Percentiles rank a stretch among this genome's conserved stretches.
Conservation (phyloP, 1,140 invertebrate species). For the Lamellibrachia luymesi region DNA sequence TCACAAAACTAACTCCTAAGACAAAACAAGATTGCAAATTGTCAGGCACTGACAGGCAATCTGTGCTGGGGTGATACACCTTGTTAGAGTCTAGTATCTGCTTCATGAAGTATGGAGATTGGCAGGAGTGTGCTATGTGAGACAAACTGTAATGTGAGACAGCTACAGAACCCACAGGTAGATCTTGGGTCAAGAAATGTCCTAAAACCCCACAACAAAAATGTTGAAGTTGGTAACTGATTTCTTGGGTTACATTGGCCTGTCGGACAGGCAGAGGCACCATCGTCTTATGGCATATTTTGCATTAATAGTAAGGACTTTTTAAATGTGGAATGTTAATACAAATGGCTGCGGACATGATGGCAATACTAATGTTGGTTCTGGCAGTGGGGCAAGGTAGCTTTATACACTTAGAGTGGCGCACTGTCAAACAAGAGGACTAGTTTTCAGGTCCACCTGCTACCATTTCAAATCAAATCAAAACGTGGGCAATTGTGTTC, state of each 20-base stretch:
- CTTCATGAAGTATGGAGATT: not conserved
- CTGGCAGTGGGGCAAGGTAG: too few relatives aligned
- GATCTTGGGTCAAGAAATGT: not conserved
- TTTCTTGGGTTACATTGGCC: not conserved
- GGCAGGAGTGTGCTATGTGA: not conserved
- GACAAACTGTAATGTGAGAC: not conserved
- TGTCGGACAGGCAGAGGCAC: not conserved
- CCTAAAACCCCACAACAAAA: not conserved
- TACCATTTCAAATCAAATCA: too few relatives aligned
- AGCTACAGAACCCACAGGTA: not conserved
- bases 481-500: too few relatives aligned
- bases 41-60: too few relatives aligned
- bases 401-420: too few relatives aligned
- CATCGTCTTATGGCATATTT: not conserved
- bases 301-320: not conserved
- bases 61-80: too few relatives aligned
- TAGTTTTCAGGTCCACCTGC: too few relatives aligned
- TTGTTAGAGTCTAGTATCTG: not conserved
- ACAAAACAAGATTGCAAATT: too few relatives aligned
- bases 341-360: not conserved
- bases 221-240: not conserved
- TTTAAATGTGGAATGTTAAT: not conserved
- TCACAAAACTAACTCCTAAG: too few relatives aligned
- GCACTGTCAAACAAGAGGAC: too few relatives aligned
- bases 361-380: not conserved